phyloP scores from a whole-genome alignment of 2,797 vertebrate species.

The Hydrophis major region DNA sequence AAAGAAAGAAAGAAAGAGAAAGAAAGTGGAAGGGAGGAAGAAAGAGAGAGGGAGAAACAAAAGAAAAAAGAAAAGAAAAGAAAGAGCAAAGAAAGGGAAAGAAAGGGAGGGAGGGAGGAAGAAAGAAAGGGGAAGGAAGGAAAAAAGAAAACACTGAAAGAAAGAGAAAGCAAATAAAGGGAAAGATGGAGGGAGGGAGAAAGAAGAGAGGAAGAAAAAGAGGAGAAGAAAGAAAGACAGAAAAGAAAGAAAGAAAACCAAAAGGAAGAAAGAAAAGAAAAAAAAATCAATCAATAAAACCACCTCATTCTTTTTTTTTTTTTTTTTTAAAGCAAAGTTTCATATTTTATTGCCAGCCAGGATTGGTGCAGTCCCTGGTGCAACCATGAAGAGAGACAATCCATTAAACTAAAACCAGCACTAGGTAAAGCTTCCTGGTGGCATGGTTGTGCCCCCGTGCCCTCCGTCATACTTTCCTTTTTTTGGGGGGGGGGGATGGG shows the following conservation, averaged over 20 bases:
- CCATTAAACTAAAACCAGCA: conserved; percentile 75
- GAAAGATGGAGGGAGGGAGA: too few species aligned
- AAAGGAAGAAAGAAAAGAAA: too few species aligned
- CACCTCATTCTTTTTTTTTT: conserved; percentile 46
- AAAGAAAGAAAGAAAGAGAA: neutral
- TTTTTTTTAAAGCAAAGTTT: conserved; percentile 46
- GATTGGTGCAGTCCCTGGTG: conserved; percentile 54
- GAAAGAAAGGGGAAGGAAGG: too few species aligned
- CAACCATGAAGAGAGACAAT: conserved; percentile 67
- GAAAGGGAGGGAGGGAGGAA: neutral
- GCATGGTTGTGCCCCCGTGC: neutral
- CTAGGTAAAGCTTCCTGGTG: conserved; percentile 42
- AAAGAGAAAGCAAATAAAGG: neutral
- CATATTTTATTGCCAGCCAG: conserved; percentile 71
- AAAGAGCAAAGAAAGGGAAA: neutral
- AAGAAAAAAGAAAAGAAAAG: neutral
- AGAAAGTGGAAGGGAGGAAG: neutral
- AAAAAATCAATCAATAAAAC: neutral
- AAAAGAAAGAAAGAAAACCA: neutral
- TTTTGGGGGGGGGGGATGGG: too few species aligned
- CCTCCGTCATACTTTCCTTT: neutral
- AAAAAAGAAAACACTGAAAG: neutral
- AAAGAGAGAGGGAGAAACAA: neutral
- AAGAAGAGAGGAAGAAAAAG: neutral
- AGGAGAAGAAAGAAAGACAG: neutral